phyloP scores from a whole-genome alignment of 2,797 vertebrate genomes.

The Kryptopterus vitreolus region DNA sequence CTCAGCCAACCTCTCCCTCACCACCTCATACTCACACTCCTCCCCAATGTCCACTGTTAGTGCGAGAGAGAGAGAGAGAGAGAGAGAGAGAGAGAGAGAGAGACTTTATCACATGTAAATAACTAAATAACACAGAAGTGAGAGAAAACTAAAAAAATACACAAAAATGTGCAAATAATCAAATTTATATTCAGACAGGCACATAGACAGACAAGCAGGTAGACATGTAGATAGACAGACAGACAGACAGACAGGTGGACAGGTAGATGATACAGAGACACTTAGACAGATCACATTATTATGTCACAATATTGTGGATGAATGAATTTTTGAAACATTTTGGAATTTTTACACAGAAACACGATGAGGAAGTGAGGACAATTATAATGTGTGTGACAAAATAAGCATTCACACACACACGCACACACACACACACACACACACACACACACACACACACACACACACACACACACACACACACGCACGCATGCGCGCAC shows the following conservation, averaged over 20 bases:
- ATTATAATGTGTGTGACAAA: not conserved
- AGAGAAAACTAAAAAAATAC: not conserved
- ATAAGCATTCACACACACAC: not conserved
- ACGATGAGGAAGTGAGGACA: not conserved
- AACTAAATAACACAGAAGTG: not conserved
- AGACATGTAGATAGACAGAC: not conserved
- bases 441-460: not conserved
- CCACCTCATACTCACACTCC: constrained; percentile 78
- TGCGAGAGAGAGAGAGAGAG: not conserved
- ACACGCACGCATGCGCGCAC: not conserved
- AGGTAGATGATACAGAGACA: not conserved
- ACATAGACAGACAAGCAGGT: not conserved
- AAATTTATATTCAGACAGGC: not conserved
- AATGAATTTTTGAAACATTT: not conserved
- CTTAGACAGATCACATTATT: too few species aligned
- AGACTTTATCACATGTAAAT: not conserved
- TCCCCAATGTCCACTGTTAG: constrained; percentile 67
- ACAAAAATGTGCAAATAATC: not conserved
- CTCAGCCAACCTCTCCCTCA: constrained; percentile 87
- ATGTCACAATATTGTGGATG: not conserved
- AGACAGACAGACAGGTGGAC: not conserved
- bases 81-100: constrained; percentile 14
- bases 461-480: too few species aligned
- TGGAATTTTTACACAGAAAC: not conserved
- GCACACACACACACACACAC: not conserved